Conservation (phyloP, 2,113 vertebrate genomes). For the Gasterosteus nipponicus region DNA sequence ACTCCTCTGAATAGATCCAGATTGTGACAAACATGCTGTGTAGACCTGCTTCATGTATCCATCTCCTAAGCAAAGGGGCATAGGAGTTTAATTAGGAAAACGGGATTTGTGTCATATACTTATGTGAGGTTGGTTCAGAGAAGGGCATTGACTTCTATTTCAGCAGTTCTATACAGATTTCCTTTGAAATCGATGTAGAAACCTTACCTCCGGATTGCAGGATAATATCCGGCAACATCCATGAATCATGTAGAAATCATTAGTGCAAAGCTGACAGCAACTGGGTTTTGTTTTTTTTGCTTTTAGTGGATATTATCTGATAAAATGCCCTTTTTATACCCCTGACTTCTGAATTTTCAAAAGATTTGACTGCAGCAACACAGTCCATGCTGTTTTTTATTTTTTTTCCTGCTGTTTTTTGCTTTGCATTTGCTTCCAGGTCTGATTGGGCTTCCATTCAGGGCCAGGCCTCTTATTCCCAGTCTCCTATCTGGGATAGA, state of each 20-base stretch:
- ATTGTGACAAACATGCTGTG: background rate
- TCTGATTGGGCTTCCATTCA: slow-evolving; percentile 12
- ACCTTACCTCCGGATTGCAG: background rate
- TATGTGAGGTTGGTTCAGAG: background rate
- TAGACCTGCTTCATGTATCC: background rate
- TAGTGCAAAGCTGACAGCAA: background rate
- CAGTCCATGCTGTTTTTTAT: background rate
- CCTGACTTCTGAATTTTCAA: background rate
- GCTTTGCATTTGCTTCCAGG: slow-evolving; percentile 36
- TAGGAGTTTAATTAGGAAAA: background rate
- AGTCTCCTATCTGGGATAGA: slow-evolving; percentile 26
- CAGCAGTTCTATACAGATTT: background rate
- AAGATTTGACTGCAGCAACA: background rate
- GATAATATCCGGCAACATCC: background rate
- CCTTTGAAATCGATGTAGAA: background rate
- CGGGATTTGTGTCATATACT: background rate
- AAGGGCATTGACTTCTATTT: background rate
- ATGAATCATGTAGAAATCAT: background rate
- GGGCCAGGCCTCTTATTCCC: slow-evolving; percentile 19
- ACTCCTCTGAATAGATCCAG: background rate
- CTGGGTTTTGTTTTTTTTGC: background rate
- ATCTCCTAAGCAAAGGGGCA: background rate
- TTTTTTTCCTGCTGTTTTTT: slow-evolving; percentile 28
- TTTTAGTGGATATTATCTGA: background rate
- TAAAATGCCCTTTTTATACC: background rate